Percentiles rank a stretch among this genome's conserved stretches.
These are phyloP conservation scores for Anguilla obscura DNA, from an alignment of 2,797 vertebrate genomes.

Conservation along the genomic window DNA sequence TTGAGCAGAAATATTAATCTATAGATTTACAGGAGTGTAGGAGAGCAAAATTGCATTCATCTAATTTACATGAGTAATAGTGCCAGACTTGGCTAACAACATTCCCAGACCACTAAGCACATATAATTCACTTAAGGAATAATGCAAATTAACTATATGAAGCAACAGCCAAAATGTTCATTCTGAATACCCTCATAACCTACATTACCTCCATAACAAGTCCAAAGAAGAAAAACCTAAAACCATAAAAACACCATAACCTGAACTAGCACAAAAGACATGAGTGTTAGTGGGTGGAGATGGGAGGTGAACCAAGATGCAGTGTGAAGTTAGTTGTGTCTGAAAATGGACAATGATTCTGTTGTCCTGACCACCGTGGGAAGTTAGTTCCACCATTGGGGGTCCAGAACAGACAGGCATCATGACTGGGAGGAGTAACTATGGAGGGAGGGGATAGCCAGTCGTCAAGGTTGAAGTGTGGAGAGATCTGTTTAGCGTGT, in stretches of 20 bases:
- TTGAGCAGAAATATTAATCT: neutral
- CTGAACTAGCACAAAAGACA: neutral
- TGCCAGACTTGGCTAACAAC: neutral
- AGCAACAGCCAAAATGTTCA: neutral
- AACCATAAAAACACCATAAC: neutral
- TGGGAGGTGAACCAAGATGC: neutral
- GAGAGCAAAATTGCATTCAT: neutral
- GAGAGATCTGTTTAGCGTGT: neutral
- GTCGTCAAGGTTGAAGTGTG: neutral
- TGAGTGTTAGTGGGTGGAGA: conserved; percentile 1
- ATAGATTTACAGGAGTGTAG: neutral
- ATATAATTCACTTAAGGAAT: neutral
- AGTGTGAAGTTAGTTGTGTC: neutral
- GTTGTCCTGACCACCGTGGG: neutral
- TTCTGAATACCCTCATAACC: conserved; percentile 4
- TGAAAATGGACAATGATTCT: neutral
- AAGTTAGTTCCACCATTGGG: neutral
- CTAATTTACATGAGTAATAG: neutral
- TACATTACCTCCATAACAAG: neutral
- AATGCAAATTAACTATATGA: neutral
- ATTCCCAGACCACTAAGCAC: neutral
- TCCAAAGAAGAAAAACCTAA: neutral
- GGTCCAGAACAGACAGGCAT: conserved; percentile 3
- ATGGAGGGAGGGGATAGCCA: neutral
- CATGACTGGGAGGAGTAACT: neutral